Percentiles rank a stretch among this genome's conserved stretches.
phyloP scores from a whole-genome alignment of 1,140 invertebrate species.

The Pseudomyrmex flavicornis region DNA sequence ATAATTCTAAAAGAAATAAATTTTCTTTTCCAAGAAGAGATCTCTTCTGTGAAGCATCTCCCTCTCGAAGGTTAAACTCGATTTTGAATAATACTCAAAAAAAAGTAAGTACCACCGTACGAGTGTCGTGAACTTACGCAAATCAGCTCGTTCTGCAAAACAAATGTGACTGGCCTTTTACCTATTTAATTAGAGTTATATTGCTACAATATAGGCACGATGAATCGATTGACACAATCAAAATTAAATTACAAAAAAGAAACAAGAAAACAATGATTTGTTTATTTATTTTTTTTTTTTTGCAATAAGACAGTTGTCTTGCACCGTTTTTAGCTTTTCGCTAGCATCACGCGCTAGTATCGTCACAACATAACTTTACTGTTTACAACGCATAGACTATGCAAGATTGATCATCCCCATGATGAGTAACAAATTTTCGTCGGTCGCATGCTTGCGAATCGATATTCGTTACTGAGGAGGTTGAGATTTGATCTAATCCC shows the following conservation, averaged over 20 bases:
- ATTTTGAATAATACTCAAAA: conserved; percentile 63
- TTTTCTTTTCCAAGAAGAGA: neutral
- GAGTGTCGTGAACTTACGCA: conserved; percentile 55
- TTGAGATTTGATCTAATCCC: neutral
- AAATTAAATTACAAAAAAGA: neutral
- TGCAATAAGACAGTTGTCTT: conserved; percentile 19
- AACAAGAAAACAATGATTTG: too few relatives aligned
- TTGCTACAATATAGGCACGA: conserved; percentile 19
- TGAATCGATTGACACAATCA: conserved; percentile 36
- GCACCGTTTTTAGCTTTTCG: conserved; percentile 38
- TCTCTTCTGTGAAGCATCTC: neutral
- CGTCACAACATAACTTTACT: neutral
- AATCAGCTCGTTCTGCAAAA: conserved; percentile 29
- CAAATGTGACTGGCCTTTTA: neutral
- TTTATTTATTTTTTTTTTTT: neutral
- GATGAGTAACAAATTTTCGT: neutral
- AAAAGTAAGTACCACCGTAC: conserved; percentile 69
- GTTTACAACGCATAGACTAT: neutral
- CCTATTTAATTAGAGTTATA: conserved; percentile 3
- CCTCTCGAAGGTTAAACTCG: conserved; percentile 43
- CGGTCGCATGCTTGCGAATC: neutral
- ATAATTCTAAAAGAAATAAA: conserved; percentile 26
- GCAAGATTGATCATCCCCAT: too few relatives aligned
- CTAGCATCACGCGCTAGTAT: neutral
- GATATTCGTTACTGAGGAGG: conserved; percentile 1